phyloP scores from a whole-genome alignment of 2,888 invertebrate genomes.

The Plemyria rubiginata region DNA sequence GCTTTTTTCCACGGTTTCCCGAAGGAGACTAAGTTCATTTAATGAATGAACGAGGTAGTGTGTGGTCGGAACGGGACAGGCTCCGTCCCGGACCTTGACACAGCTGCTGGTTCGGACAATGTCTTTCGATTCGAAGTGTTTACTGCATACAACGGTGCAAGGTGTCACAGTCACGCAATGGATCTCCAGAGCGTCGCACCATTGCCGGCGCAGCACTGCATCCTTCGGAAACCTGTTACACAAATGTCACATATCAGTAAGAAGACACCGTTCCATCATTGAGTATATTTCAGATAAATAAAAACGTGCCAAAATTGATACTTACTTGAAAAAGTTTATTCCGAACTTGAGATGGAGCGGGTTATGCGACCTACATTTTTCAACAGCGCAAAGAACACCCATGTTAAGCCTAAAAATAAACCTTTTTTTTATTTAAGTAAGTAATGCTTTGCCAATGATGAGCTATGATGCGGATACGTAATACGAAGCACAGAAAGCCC shows the following conservation, averaged over 20 bases:
- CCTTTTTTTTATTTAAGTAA: background rate
- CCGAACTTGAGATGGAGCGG: conserved; percentile 7
- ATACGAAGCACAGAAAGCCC: conserved; percentile 2
- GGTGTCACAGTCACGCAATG: background rate
- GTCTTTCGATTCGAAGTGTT: conserved; percentile 8
- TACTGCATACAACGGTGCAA: conserved; percentile 9
- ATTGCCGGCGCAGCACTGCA: background rate
- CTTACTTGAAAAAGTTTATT: conserved; percentile 16
- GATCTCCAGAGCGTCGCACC: conserved; percentile 7
- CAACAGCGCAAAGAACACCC: conserved; percentile 4
- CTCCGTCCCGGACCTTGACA: background rate
- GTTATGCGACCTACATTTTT: conserved; percentile 11
- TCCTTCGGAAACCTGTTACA: conserved; percentile 10
- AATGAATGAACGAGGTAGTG: conserved; percentile 2
- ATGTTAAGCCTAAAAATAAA: conserved; percentile 13
- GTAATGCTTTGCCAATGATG: background rate
- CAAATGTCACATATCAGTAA: background rate
- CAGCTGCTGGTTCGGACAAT: background rate
- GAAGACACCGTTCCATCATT: background rate
- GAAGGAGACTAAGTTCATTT: conserved; percentile 8
- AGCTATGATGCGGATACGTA: background rate
- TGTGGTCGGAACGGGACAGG: background rate
- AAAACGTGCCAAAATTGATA: background rate
- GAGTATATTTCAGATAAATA: background rate
- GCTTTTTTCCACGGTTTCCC: background rate